Evolutionary conservation across 2,797 vertebrate genomes (phyloP), one percentile per base, ranked within the genome.

Genomic region (Periparus ater): DNA sequence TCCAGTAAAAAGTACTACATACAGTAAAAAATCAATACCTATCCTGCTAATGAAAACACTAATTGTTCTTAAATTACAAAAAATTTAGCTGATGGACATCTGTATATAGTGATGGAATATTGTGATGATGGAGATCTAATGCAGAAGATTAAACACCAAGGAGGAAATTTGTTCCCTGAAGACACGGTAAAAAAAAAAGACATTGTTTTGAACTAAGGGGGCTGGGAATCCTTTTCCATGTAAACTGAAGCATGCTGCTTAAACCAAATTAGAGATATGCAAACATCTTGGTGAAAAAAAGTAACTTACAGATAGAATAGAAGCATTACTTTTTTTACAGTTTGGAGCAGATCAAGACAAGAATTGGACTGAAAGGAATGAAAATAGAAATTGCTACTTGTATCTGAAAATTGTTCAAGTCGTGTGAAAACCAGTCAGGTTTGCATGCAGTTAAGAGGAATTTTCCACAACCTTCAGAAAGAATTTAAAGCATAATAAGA

Each of bases 61-160:
- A 89, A 97, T n/a, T 65, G 30, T 47, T 95, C 34, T 92, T 79
- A 17, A 88, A 32, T 97, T 94, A 71, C 62, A 34, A 89, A 63
- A 80, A 81, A 60, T 95, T 82, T 91, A 99, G 99, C 95, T 89
- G 98, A 98, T 76, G 98, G 98, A 94, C 98, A 99, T 94, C 97
- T 99, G 54, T 98, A 97, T 62, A 99, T 99, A 85, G 98, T 99
- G 76, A 99, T 99, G 99, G 99, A 99, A 91, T 99, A 98, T 75
- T 99, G 99, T 95, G 99, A 99, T 2, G 98, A 98, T 95, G 99
- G 99, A 68, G 99, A 99, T 93, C 97, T 99, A 92, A 98, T 99
- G 98, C 98, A 98, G 73, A 99, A 97, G 98, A 99, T 99, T 79
- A 98, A 94, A 85, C 96, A 96, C 17, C 99, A 98, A 95, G 98